Base-by-base conservation (phyloP, 2,888 invertebrate genomes). In the Gymnocheta viridis region DNA sequence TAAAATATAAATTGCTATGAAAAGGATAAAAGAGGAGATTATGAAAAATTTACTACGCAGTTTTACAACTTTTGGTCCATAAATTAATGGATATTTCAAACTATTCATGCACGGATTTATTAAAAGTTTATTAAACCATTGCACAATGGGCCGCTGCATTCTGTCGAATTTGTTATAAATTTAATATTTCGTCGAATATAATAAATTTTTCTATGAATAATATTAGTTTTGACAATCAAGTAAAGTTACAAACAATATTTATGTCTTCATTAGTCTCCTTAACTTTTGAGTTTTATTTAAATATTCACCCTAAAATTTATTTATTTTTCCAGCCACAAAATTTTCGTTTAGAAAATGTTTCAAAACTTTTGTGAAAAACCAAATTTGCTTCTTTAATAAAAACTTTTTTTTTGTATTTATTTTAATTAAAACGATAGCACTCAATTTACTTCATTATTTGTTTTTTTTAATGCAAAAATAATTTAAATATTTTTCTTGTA, bases 401-500 rank as follows among this genome's bases (percentile, higher is more conserved):
- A 69, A 69, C 35, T 35, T 69, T 38, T 38, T 38, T n/a, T 69
- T 38, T 35, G n/a, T n/a, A n/a, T n/a, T 17, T 14, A 10, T 69
- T 38, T 41, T 56, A 29, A 54, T 41, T 38, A 69, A 35, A 69
- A 54, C 6, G 19, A 35, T 56, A 51, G 17, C 17, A 54, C 10
- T 7, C 6, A n/a, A 22, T 35, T 27, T 56, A 17, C 27, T 67
- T 51, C 24, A 24, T 24, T 51, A 2, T 27, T 14, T 12, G 10
- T 9, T n/a, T n/a, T n/a, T n/a, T n/a, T n/a, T n/a, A n/a, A 35
- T 38, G 19, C 1, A 32, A 19, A 24, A 51, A 12, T 35, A 14
- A 29, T 47, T 49, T 17, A 2, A 47, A 67, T 22, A 67, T 51
- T 27, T 69, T 56, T 54, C 7, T 0, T 14, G 3, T 2, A 27